Evolutionary conservation across 1,140 invertebrate genomes (phyloP).

Genomic region (Drosophila nannoptera): DNA sequence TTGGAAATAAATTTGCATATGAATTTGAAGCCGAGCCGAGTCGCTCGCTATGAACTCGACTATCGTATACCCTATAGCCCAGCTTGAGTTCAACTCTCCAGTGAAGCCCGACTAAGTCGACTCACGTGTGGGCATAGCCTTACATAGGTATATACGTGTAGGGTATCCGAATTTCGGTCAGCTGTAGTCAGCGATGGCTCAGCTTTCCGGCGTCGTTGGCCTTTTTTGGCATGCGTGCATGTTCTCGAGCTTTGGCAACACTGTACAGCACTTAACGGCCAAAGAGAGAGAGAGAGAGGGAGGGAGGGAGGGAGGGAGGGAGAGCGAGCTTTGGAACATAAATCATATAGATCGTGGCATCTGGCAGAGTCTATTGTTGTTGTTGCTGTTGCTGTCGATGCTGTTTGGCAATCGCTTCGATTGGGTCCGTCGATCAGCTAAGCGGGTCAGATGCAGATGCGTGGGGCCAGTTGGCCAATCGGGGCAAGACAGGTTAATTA

Average conservation of each 20-base stretch:
- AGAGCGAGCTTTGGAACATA: slow-evolving; percentile 8
- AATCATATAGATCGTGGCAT: slow-evolving; percentile 28
- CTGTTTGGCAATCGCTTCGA: not conserved
- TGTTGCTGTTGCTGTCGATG: not conserved
- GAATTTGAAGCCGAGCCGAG: not conserved
- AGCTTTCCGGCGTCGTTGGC: not conserved
- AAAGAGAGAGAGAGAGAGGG: not conserved
- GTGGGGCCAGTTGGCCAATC: slow-evolving; percentile 65
- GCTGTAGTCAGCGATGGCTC: too few relatives aligned
- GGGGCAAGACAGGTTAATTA: slow-evolving; percentile 72
- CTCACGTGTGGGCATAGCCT: too few relatives aligned
- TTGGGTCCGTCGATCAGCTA: slow-evolving; percentile 15
- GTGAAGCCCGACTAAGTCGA: too few relatives aligned
- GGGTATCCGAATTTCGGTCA: not conserved
- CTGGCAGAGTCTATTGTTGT: slow-evolving; percentile 13
- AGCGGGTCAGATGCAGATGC: slow-evolving; percentile 66
- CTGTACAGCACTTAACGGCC: slow-evolving; percentile 33
- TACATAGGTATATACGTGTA: too few relatives aligned
- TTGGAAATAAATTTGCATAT: not conserved
- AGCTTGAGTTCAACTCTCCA: too few relatives aligned
- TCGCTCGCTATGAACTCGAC: not conserved
- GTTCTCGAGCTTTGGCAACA: slow-evolving; percentile 1
- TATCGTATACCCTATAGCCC: not conserved
- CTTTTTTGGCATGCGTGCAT: not conserved
- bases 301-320: not conserved